A percentile compares a stretch with the other conserved stretches of the same genome.
phyloP scores from a whole-genome alignment of 2,113 vertebrate genomes.

The Anas platyrhynchos region DNA sequence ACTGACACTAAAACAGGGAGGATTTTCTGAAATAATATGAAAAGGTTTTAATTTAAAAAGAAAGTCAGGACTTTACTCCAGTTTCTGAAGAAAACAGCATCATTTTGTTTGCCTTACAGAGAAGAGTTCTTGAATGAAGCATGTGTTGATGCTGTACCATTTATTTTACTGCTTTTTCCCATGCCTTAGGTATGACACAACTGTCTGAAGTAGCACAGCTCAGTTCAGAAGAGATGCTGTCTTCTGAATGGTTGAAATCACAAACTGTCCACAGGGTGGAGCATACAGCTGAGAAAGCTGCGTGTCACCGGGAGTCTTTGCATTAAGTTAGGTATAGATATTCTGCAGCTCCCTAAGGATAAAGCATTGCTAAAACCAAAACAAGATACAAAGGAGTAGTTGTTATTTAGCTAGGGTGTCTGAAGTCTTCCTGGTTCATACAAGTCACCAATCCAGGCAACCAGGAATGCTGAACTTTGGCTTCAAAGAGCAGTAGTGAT shows the following conservation, averaged over 20 bases:
- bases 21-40: not conserved
- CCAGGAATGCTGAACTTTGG: not conserved
- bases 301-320: not conserved
- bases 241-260: conserved; percentile 2
- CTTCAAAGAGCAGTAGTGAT: not conserved
- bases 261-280: conserved; percentile 55
- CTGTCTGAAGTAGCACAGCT: not conserved
- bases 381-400: not conserved
- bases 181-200: not conserved
- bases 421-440: not conserved
- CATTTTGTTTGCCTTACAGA: not conserved
- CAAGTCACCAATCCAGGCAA: not conserved
- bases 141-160: accelerated
- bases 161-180: not conserved
- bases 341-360: not conserved
- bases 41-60: not conserved
- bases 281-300: conserved; percentile 24
- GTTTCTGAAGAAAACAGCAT: not conserved
- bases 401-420: not conserved
- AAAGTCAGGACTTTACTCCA: not conserved
- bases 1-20: not conserved
- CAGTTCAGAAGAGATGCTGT: not conserved
- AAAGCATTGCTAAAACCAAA: not conserved
- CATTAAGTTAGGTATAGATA: not conserved
- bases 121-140: not conserved